A percentile compares a stretch with the other conserved stretches of the same genome.
These are phyloP conservation scores for Eristalis pertinax DNA, from an alignment of 2,888 invertebrate genomes.

Conservation along the genomic window DNA sequence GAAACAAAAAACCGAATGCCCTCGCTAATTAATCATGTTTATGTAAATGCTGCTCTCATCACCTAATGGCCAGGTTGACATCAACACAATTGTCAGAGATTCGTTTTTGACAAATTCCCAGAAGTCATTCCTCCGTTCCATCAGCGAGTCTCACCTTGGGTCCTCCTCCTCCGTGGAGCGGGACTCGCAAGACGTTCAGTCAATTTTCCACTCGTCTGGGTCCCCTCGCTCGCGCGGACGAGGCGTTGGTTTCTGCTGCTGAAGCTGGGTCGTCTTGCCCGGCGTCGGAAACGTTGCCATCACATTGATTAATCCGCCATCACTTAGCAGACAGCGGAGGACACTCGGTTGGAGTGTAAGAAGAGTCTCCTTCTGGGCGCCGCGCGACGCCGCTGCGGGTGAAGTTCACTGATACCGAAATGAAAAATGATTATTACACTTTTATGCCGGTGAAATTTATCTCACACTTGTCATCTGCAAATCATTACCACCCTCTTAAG, in stretches of 20 bases:
- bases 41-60: slow-evolving; percentile 24
- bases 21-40: slow-evolving; percentile 62
- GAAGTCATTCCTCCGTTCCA: slow-evolving; percentile 55
- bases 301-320: slow-evolving; percentile 70
- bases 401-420: slow-evolving; percentile 62
- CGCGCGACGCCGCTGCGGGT: neutral
- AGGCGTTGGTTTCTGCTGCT: slow-evolving; percentile 3
- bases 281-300: slow-evolving; percentile 52
- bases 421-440: slow-evolving; percentile 71
- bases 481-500: slow-evolving; percentile 60
- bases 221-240: slow-evolving; percentile 33
- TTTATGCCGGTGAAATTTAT: slow-evolving; percentile 68
- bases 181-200: neutral
- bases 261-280: slow-evolving; percentile 22
- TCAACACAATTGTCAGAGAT: slow-evolving; percentile 50
- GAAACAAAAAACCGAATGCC: slow-evolving; percentile 10
- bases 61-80: slow-evolving; percentile 41
- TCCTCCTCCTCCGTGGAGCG: neutral
- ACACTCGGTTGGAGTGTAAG: slow-evolving; percentile 56
- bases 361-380: neutral
- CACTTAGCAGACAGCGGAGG: slow-evolving; percentile 67
- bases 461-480: slow-evolving; percentile 69
- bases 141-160: slow-evolving; percentile 35
- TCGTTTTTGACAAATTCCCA: slow-evolving; percentile 65
- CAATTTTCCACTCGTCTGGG: slow-evolving; percentile 61